Base-by-base conservation (phyloP, 1,140 invertebrate genomes). In the Hestina assimilis region DNA sequence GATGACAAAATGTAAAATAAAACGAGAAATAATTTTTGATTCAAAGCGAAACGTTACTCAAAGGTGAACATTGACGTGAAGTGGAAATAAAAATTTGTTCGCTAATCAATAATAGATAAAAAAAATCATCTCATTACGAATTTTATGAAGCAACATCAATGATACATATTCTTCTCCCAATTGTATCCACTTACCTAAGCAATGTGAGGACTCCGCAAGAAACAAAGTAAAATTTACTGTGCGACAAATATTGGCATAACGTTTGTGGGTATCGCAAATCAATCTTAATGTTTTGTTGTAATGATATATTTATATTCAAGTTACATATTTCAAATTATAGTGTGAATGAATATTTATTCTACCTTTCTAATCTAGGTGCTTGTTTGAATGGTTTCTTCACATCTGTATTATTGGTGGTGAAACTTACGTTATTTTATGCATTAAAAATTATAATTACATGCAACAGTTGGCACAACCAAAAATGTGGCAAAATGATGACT, bases 151-250 rank as follows among this genome's bases (percentile, higher is more conserved):
- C 83, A 65, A 80, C 68, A 74, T 80, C 66, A 63, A 77, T 66
- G 62, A 81, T 77, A 15, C 17, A 76, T 66, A 38, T 76, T 69
- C 33, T 54, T 55, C 67, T 69, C 66, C 71, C 71, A 60, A 75
- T 71, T 80, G 71, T 78, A 69, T 81, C 79, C 76, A 88, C 85
- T 88, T 85, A 88, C 85, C 85, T 84, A 84, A 69, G 69, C 79
- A 87, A 87, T 79, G 83, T 84, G 83, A 85, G 83, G 85, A 82
- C 85, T 88, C 85, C 85, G 85, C 85, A 87, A 88, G 83, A 88
- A 88, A 88, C 73, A 88, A 88, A 86, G 79, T 83, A 85, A 87
- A 80, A 75, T 86, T 80, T 83, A 88, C 81, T 83, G 85, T 86
- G 85, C 85, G 66, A 76, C 63, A 71, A 72, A 77, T 74, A 74